Conservation (phyloP, 2,113 vertebrate species). For the Burhinus bistriatus region DNA sequence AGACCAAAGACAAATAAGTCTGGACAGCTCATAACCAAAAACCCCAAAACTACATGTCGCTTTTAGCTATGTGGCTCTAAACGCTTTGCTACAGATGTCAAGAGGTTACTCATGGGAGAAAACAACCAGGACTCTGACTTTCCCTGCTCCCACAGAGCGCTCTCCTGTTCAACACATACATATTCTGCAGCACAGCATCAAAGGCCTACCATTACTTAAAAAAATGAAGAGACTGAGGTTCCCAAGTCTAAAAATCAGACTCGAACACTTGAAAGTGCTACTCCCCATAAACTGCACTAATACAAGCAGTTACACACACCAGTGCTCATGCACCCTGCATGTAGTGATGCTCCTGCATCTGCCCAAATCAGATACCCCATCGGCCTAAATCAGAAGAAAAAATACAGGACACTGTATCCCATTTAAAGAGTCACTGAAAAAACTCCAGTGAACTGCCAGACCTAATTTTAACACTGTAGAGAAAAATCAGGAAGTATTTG, state of each 20-base stretch:
- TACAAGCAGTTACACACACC: neutral
- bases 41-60: neutral
- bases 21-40: neutral
- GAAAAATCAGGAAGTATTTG: constrained; percentile 14
- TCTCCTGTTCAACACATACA: rapidly evolving
- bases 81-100: neutral
- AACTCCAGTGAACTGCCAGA: neutral
- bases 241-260: neutral
- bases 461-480: neutral
- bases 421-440: neutral
- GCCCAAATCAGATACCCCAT: neutral
- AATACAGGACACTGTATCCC: neutral
- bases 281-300: neutral
- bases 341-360: neutral
- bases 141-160: neutral
- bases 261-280: neutral
- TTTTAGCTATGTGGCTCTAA: neutral
- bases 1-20: neutral
- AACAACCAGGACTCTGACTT: neutral
- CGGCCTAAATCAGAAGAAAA: neutral
- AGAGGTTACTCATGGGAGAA: neutral
- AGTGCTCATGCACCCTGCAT: neutral
- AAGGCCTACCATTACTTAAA: neutral
- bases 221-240: neutral
- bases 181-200: neutral